Evolutionary conservation across 2,888 invertebrate species (phyloP), one percentile per base, ranked within the genome.

Genomic region (Poecilobothrus nobilitatus): DNA sequence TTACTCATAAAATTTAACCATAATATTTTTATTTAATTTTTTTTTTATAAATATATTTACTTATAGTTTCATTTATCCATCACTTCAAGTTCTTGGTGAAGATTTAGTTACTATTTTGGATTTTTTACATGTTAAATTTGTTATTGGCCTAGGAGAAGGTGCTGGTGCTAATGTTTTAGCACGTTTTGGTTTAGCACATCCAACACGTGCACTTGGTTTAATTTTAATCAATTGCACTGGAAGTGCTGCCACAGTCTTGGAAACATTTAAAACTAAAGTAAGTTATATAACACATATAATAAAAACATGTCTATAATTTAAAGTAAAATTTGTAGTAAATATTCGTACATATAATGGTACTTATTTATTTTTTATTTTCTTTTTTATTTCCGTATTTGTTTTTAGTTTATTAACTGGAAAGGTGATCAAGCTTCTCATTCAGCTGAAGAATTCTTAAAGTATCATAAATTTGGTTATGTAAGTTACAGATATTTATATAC

Each of bases 391-490:
- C 22, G 5, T 27, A 27, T 4, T 27, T 67, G 62, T 71, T 76
- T 78, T 67, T 79, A 90, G 86, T 89, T 93, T 78, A 91, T 93
- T 72, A 88, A 90, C 76, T 92, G 94, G 91, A 90, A 89, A 76
- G 87, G 92, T 70, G 87, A 91, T 41, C 90, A 89, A 78, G 92
- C 94, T 82, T 91, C 91, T 70, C 92, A 92, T 73, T 91, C 92
- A 2, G 92, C 94, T 71, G 94, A 94, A 83, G 90, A 92, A 76
- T 94, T 93, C 81, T 85, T 95, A 73, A 88, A 93, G 76, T 90
- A 92, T 79, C 94, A 95, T 82, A 92, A 94, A 85, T 94, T 94
- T 82, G 95, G 94, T 81, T 90, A 91, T 83, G 94, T 94, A 87
- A 89, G 92, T 89, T 72, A 21, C 63, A 33, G n/a, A n/a, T n/a